phyloP scores from a whole-genome alignment of 2,888 invertebrate genomes.

The Chrysina gloriosa region DNA sequence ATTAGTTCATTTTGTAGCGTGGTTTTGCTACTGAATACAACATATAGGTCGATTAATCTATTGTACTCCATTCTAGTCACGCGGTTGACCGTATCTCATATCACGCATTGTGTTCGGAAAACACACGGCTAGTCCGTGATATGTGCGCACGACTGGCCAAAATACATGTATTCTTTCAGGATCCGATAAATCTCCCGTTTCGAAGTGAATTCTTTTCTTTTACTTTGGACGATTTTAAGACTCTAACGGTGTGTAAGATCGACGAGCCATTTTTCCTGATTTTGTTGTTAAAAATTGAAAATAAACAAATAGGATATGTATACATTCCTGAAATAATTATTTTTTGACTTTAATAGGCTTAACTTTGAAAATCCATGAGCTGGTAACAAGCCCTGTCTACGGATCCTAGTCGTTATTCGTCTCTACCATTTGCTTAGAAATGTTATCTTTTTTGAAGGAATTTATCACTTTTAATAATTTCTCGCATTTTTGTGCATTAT shows the following conservation, averaged over 20 bases:
- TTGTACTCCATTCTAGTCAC: conserved; percentile 61
- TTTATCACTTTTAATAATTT: too few relatives aligned
- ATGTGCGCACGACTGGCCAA: conserved; percentile 53
- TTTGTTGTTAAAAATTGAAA: too few relatives aligned
- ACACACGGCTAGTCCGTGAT: conserved; percentile 61
- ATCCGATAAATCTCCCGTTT: conserved; percentile 26
- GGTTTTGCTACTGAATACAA: conserved; percentile 59
- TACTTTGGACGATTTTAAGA: not conserved
- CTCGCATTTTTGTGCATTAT: too few relatives aligned
- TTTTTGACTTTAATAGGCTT: too few relatives aligned
- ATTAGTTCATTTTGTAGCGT: conserved; percentile 60
- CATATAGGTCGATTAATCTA: conserved; percentile 57
- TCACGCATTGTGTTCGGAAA: conserved; percentile 61
- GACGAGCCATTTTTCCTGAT: too few relatives aligned
- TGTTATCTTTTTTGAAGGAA: too few relatives aligned
- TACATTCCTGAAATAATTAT: too few relatives aligned
- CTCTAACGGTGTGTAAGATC: not conserved
- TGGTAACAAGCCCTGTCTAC: too few relatives aligned
- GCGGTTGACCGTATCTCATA: conserved; percentile 60
- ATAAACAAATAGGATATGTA: too few relatives aligned
- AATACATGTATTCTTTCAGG: conserved; percentile 35
- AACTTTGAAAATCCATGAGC: too few relatives aligned
- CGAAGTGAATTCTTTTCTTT: conserved; percentile 11
- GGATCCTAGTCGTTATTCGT: too few relatives aligned
- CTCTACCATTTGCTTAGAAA: too few relatives aligned